Evolutionary conservation across 1,140 invertebrate genomes (phyloP).

Genomic region (Homarus americanus): DNA sequence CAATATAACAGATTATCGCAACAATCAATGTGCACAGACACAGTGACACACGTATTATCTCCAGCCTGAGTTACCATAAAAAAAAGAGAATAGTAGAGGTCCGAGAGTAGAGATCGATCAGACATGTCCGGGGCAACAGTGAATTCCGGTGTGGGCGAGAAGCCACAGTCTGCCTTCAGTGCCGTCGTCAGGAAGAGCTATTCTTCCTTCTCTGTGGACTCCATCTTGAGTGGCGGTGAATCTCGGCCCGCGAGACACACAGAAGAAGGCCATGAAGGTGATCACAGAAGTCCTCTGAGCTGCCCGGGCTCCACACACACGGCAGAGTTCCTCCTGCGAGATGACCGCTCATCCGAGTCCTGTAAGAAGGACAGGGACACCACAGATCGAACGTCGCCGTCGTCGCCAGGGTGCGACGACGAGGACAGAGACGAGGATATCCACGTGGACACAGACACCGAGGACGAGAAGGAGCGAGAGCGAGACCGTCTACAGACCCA

Average conservation of each 20-base stretch:
- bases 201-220: slow-evolving; percentile 74
- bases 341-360: slow-evolving; percentile 13
- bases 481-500: slow-evolving; percentile 29
- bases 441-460: slow-evolving; percentile 66
- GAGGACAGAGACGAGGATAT: slow-evolving; percentile 57
- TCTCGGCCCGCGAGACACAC: slow-evolving; percentile 31
- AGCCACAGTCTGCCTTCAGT: slow-evolving; percentile 75
- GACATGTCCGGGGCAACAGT: slow-evolving; percentile 68
- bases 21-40: background rate
- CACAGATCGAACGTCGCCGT: slow-evolving; percentile 7
- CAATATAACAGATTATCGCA: background rate
- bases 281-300: slow-evolving; percentile 9
- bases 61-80: background rate
- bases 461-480: slow-evolving; percentile 63
- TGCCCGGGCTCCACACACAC: slow-evolving; percentile 55
- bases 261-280: slow-evolving; percentile 33
- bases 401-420: slow-evolving; percentile 37
- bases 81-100: too few species aligned
- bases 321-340: slow-evolving; percentile 55
- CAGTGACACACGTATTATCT: background rate
- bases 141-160: slow-evolving; percentile 67
- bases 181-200: slow-evolving; percentile 74
- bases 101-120: background rate
- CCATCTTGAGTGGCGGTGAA: slow-evolving; percentile 70
- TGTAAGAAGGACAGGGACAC: slow-evolving; percentile 40